Base-by-base conservation (phyloP, 2,888 invertebrate genomes). In the Hyppa rectilinea region DNA sequence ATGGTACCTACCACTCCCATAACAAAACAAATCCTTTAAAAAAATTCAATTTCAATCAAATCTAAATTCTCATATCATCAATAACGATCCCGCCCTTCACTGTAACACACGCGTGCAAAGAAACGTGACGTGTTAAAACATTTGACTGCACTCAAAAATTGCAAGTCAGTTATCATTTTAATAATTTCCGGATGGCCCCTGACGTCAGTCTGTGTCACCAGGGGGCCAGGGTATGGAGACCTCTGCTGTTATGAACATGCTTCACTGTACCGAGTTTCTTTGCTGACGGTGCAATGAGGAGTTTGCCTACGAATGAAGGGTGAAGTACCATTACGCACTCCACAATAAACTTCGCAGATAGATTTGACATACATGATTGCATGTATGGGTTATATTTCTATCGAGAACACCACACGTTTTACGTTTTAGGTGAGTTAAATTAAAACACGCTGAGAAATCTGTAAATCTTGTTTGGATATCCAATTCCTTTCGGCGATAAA, bases 81-180 rank as follows among this genome's bases (percentile, higher is more conserved):
- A 82, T 78, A 73, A 68, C 71, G 12, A 75, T 58, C 62, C 7
- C 71, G 60, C 70, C 69, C 58, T 56, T 10, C 49, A 63, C 64
- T 29, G n/a, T 29, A 7, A 52, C 61, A 55, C 70, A 52, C 38
- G 45, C 58, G 65, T 53, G 72, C 55, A 56, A 75, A 65, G 72
- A 75, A 80, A 72, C 72, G 53, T 63, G 80, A 80, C 73, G 69
- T 64, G 65, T 79, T 64, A 67, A 75, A 83, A 77, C 75, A 71
- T 80, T 77, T 75, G 71, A 61, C 59, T 64, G 69, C 58, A 63
- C 66, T 73, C 69, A 72, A 82, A 77, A 83, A 80, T 79, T 75
- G 83, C 83, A 85, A 86, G 86, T 82, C 83, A 84, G 79, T 86
- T 81, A 83, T 85, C 83, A 87, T 87, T 88, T 84, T 87, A 87